Conservation (phyloP, 2,888 invertebrate genomes). For the Agrotis exclamationis region DNA sequence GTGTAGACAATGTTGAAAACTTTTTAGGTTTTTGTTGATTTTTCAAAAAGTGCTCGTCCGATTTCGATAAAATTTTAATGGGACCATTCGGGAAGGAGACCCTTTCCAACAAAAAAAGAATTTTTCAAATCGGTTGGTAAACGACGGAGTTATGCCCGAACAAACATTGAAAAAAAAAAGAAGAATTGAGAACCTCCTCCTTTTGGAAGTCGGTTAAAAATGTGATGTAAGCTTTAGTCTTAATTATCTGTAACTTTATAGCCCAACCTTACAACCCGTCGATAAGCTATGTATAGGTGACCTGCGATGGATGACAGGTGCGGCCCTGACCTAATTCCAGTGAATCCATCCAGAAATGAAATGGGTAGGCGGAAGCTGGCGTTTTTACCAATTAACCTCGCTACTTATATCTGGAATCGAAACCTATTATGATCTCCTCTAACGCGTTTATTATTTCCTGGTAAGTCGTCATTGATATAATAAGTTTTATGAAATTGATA, state of each 20-base stretch:
- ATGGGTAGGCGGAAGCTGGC: conserved; percentile 40
- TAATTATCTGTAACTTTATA: background rate
- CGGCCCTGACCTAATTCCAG: conserved; percentile 56
- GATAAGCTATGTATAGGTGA: conserved; percentile 31
- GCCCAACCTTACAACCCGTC: conserved; percentile 17
- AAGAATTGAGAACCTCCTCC: no score
- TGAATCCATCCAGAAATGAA: conserved; percentile 45
- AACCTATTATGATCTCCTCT: conserved; percentile 2
- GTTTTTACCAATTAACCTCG: conserved; percentile 42
- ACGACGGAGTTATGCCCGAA: no score
- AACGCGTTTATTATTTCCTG: conserved; percentile 6
- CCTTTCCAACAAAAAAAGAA: no score
- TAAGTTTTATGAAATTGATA: background rate
- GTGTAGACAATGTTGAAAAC: no score
- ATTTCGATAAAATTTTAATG: no score
- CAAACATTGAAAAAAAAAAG: no score
- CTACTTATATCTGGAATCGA: conserved; percentile 21
- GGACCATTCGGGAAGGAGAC: no score
- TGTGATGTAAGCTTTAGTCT: no score
- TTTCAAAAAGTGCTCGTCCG: no score
- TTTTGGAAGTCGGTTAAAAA: no score
- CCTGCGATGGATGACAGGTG: conserved; percentile 57
- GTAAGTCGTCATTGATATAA: background rate
- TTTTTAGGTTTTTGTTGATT: no score
- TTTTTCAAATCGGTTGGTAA: no score